phyloP scores from a whole-genome alignment of 2,888 invertebrate genomes.

The Aleiodes leptofemur region DNA sequence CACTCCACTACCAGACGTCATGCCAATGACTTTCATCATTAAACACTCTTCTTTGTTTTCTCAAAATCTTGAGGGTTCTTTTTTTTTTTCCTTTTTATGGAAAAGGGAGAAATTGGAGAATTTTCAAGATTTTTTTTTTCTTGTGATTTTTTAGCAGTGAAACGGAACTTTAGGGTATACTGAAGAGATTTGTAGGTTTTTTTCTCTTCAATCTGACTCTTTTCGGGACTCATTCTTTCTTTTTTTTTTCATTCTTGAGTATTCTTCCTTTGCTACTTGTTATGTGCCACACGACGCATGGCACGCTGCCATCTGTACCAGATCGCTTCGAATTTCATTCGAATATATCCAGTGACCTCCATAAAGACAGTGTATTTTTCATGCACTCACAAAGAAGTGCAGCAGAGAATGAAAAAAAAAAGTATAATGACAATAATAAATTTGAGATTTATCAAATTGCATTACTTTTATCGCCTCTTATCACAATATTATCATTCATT shows the following conservation, averaged over 20 bases:
- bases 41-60: neutral
- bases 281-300: conserved; percentile 47
- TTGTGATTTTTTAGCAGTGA: no score
- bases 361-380: conserved; percentile 37
- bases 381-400: conserved; percentile 18
- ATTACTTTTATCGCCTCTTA: neutral
- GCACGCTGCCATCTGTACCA: conserved; percentile 72
- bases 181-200: neutral
- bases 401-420: conserved; percentile 24
- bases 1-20: conserved; percentile 33
- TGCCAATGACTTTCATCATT: conserved; percentile 38
- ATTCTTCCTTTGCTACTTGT: conserved; percentile 23
- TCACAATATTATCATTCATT: neutral
- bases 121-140: no score
- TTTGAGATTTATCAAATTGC: neutral
- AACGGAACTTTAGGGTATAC: no score
- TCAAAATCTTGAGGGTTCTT: neutral
- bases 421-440: neutral
- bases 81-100: neutral
- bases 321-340: conserved; percentile 72
- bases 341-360: conserved; percentile 64
- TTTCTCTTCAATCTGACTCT: neutral
- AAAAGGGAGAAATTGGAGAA: no score
- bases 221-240: neutral
- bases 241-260: conserved; percentile 14